phyloP scores from a whole-genome alignment of 53 echinoderm and acorn worm genomes.

The Mesocentrotus franciscanus region DNA sequence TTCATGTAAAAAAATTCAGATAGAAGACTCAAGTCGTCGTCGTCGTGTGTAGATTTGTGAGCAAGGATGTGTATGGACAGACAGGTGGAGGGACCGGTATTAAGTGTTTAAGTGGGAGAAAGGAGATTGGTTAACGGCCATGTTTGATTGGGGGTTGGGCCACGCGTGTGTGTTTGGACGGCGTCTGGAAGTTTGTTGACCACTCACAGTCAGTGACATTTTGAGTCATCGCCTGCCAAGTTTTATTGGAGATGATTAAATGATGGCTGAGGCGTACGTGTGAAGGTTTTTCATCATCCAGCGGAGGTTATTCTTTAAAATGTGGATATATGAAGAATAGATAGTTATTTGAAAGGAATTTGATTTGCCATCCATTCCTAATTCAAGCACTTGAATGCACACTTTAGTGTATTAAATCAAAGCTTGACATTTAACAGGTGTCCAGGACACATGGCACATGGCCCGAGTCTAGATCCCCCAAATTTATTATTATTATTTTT shows the following conservation, averaged over 20 bases:
- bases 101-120: slow-evolving; percentile 26
- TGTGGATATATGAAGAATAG: not conserved
- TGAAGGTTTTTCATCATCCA: not conserved
- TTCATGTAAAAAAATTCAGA: slow-evolving; percentile 48
- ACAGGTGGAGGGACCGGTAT: not conserved
- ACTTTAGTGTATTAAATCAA: too few relatives aligned
- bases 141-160: not conserved
- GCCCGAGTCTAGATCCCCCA: too few relatives aligned
- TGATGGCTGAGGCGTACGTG: not conserved
- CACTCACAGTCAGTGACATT: not conserved
- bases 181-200: slow-evolving; percentile 7
- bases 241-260: not conserved
- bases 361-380: too few relatives aligned
- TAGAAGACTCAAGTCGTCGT: not conserved
- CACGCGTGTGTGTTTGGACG: not conserved
- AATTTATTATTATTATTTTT: too few relatives aligned
- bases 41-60: not conserved
- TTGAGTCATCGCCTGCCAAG: not conserved
- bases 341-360: not conserved
- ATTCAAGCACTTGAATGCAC: too few relatives aligned
- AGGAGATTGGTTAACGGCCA: slow-evolving; percentile 10
- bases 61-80: not conserved
- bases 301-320: not conserved
- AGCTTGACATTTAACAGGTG: too few relatives aligned
- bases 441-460: too few relatives aligned